These are phyloP conservation scores for Meghimatium bilineatum DNA, from an alignment of 2,888 invertebrate species.

Conservation along the genomic window DNA sequence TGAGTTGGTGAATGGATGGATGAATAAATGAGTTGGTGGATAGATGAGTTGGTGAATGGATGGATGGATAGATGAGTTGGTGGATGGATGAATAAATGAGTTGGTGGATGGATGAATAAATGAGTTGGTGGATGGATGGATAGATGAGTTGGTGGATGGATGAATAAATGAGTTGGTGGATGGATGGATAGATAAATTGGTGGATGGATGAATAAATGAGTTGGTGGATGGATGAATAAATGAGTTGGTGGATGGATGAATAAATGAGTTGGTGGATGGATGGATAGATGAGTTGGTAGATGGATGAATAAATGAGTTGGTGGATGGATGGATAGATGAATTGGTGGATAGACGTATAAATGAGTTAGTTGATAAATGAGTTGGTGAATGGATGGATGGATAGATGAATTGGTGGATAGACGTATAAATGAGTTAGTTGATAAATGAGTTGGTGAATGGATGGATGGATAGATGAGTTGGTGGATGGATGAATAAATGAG, in stretches of 20 bases:
- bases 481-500: too few species aligned
- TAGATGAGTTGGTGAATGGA: too few species aligned
- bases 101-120: too few species aligned
- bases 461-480: too few species aligned
- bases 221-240: background rate
- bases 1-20: too few species aligned
- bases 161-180: background rate
- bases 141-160: background rate
- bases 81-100: too few species aligned
- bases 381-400: background rate
- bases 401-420: background rate
- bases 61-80: too few species aligned
- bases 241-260: background rate
- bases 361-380: background rate
- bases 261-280: background rate
- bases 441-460: background rate
- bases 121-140: too few species aligned
- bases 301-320: background rate
- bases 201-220: background rate
- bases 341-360: background rate
- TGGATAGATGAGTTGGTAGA: background rate
- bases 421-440: too few species aligned
- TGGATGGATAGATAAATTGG: background rate
- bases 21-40: too few species aligned
- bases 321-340: background rate